These are phyloP conservation scores for Tupaia tana DNA, from an alignment of 2,113 vertebrate species.

Conservation along the genomic window DNA sequence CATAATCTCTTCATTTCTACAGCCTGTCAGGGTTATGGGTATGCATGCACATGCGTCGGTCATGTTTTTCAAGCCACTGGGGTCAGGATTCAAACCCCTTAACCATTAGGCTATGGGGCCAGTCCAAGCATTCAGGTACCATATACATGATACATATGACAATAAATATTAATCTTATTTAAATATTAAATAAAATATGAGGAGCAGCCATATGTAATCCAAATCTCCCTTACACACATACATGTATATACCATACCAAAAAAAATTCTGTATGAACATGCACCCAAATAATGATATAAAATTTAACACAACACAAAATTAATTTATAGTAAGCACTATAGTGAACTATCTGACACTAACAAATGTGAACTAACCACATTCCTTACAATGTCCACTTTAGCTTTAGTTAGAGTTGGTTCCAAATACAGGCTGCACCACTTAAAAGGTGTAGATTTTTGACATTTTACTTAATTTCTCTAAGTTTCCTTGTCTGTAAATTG, in stretches of 20 bases:
- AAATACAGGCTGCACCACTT: not conserved
- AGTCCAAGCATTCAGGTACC: too few relatives aligned
- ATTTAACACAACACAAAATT: not conserved
- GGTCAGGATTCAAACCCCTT: too few relatives aligned
- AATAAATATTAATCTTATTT: slow-evolving; percentile 11
- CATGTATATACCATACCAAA: not conserved
- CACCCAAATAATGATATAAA: slow-evolving; percentile 5
- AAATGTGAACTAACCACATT: not conserved
- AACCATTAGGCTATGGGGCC: too few relatives aligned
- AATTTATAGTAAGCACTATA: not conserved
- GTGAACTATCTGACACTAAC: not conserved
- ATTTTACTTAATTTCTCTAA: not conserved
- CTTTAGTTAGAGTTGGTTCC: not conserved
- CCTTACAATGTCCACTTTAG: not conserved
- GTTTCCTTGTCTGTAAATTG: not conserved
- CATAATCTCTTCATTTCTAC: too few relatives aligned
- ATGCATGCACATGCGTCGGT: too few relatives aligned
- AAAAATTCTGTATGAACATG: not conserved
- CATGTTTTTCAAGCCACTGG: too few relatives aligned
- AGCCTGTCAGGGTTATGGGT: too few relatives aligned
- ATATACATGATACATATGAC: not conserved
- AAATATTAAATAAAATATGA: slow-evolving; percentile 13
- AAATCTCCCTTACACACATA: not conserved
- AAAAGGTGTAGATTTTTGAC: slow-evolving; percentile 2
- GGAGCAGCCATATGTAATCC: not conserved